Base-by-base conservation (phyloP, 2,888 invertebrate genomes). In the Drosophila koepferae region DNA sequence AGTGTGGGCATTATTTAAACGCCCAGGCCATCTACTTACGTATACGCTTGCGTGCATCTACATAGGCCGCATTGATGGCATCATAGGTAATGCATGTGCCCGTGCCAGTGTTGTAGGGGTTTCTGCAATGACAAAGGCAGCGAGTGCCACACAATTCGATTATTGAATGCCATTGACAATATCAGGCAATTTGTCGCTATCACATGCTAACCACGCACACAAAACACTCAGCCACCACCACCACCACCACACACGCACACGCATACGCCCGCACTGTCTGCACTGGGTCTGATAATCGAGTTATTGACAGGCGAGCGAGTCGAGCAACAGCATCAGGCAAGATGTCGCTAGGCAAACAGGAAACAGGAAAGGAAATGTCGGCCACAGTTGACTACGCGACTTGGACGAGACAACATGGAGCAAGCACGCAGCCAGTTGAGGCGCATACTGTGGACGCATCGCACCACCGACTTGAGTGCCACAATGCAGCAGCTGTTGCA, bases 11-110 rank as follows among this genome's bases (percentile, higher is more conserved):
- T 23, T 23, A 4, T 23, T 23, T 23, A 23, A 23, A 23, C 23
- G 23, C 23, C 23, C 23, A 4, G 23, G 23, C 23, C 5, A 3
- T 23, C 23, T 46, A 96, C 97, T 96, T 94, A 98, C 98, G 95
- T 90, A 97, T 96, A 94, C 97, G 95, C 93, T 97, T 97, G 89
- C 97, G 95, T 58, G 97, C 97, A 92, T 97, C 97, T 80, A 96
- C 93, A 93, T 97, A 98, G 51, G 98, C 98, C 85, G 96, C 96
- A 94, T 98, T 97, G 72, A 98, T 95, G 60, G 97, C 97, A 89
- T 97, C 97, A 92, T 97, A 98, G 7, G 98, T 97, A 92, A 98
- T 97, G 93, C 98, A 98, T 72, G 96, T 96, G 55, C 85, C 86
- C 77, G 96, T 95, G 59, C 96, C 95, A 55, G 95, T 95, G 84